A percentile compares a stretch with the other conserved stretches of the same genome.
phyloP scores from a whole-genome alignment of 2,888 invertebrate genomes.

The Sminthurinus aureus region DNA sequence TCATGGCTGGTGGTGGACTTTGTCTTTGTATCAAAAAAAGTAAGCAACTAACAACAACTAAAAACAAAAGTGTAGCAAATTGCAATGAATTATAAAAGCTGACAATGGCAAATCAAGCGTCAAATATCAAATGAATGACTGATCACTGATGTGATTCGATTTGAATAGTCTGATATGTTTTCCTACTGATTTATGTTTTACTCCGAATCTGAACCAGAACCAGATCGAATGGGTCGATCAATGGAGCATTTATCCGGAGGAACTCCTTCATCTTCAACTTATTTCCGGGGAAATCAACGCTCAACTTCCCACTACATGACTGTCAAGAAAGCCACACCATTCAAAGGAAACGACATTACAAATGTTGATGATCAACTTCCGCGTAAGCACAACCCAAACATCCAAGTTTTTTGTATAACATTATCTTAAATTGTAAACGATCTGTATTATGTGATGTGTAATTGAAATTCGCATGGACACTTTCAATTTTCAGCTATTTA shows the following conservation, averaged over 20 bases:
- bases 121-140: too few relatives aligned
- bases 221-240: conserved; percentile 45
- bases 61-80: neutral
- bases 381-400: conserved; percentile 52
- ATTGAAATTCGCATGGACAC: neutral
- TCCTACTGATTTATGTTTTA: too few relatives aligned
- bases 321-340: conserved; percentile 57
- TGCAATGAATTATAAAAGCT: too few relatives aligned
- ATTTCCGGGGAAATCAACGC: conserved; percentile 57
- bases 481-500: conserved; percentile 60
- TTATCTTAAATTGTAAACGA: neutral
- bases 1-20: conserved; percentile 68
- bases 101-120: too few relatives aligned
- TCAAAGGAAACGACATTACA: conserved; percentile 61
- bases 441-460: too few relatives aligned
- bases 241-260: conserved; percentile 53
- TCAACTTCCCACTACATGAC: conserved; percentile 56
- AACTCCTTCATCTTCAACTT: conserved; percentile 57
- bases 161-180: too few relatives aligned
- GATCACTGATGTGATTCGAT: neutral
- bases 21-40: conserved; percentile 69
- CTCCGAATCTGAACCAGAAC: too few relatives aligned
- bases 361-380: conserved; percentile 68
- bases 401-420: neutral
- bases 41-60: conserved; percentile 64